These are phyloP conservation scores for Chrysomela aeneicollis DNA, from an alignment of 2,888 invertebrate species.

Conservation along the genomic window DNA sequence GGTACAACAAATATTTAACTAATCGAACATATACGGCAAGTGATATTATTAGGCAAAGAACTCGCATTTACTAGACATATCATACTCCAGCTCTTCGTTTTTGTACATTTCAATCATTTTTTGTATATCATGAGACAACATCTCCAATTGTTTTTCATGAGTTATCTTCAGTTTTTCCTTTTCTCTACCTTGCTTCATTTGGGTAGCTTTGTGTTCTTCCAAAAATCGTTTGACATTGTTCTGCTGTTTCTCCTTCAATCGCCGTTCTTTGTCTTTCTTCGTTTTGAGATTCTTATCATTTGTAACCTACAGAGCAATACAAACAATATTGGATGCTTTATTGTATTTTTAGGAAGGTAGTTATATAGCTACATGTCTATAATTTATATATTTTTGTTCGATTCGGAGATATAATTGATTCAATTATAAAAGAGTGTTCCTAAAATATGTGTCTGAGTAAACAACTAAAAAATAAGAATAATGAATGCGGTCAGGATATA, in stretches of 20 bases:
- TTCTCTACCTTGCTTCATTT: conserved; percentile 90
- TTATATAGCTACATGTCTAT: too few relatives aligned
- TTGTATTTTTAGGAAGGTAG: too few relatives aligned
- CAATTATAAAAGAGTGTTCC: too few relatives aligned
- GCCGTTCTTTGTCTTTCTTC: conserved; percentile 94
- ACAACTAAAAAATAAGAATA: too few relatives aligned
- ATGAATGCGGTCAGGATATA: too few relatives aligned
- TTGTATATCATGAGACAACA: conserved; percentile 86
- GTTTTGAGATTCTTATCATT: conserved; percentile 97
- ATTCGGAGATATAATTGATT: too few relatives aligned
- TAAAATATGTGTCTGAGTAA: too few relatives aligned
- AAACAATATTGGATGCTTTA: neutral
- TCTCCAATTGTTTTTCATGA: conserved; percentile 92
- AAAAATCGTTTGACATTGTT: conserved; percentile 98
- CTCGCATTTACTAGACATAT: conserved; percentile 86
- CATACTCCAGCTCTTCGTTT: conserved; percentile 90
- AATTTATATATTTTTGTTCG: too few relatives aligned
- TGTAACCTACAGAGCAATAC: conserved; percentile 61
- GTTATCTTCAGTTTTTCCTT: conserved; percentile 90
- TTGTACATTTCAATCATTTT: conserved; percentile 93
- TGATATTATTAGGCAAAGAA: conserved; percentile 78
- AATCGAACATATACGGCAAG: neutral
- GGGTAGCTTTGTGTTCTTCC: conserved; percentile 89
- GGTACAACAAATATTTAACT: neutral
- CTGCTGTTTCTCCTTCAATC: conserved; percentile 93